Base-by-base conservation (phyloP, 2,888 invertebrate species). In the Argyresthia albistria region DNA sequence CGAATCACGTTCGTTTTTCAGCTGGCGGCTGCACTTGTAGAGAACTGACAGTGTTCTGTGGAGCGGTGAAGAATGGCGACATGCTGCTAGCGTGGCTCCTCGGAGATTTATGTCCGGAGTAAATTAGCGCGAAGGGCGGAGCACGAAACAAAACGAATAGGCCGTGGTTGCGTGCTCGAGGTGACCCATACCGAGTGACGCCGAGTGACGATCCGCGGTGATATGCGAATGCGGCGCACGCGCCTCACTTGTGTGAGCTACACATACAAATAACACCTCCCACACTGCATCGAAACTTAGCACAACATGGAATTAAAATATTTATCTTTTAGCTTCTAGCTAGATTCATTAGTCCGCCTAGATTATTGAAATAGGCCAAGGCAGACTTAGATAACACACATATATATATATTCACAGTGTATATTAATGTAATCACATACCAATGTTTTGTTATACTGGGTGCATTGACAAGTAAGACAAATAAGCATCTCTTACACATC, bases 1-100 rank as follows among this genome's bases (percentile, higher is more conserved):
- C 70, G 66, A 76, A 82, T 76, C 82, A 80, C 79, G 80, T 78
- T 80, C 75, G 73, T 73, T 78, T 81, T 79, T 79, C 70, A 74
- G 69, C 60, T 59, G 61, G 63, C 60, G 63, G 63, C 58, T 64
- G 64, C 63, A 66, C 66, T 25, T 6, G 25, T 25, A 4, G 25
- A 2, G 25, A 2, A 25, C 25, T 4, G 25, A 25, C 25, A 25
- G 3, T 25, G 25, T 25, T 25, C 25, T 25, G 25, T 25, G 25
- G 25, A 65, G 67, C 74, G 59, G 73, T 70, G 73, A 78, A 73
- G 72, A 74, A 78, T 77, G 69, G 67, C 66, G 69, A 73, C 74
- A 73, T 61, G 61, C 61, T 56, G 64, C 60, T 58, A 58, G 65
- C 62, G 63, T 60, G 63, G 64, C 62, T 59, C 64, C 60, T 54